These are phyloP conservation scores for Drosophila subobscura DNA, from an alignment of 1,140 invertebrate species.

Conservation along the genomic window DNA sequence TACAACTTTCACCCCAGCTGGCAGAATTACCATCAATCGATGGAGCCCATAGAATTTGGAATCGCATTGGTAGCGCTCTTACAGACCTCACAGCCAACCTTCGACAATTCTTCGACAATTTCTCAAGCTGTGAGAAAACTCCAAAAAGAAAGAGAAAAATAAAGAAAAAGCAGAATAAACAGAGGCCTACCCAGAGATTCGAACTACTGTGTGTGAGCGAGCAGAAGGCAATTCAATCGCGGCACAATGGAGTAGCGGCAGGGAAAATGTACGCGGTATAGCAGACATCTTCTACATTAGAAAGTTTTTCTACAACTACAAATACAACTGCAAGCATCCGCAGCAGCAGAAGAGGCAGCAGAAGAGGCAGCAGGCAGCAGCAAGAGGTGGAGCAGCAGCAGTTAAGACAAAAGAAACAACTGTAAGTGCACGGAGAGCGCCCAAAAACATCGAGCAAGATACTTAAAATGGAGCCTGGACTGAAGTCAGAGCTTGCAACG, in stretches of 20 bases:
- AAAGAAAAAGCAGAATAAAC: slow-evolving; percentile 31
- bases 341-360: slow-evolving; percentile 1
- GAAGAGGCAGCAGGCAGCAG: slow-evolving; percentile 18
- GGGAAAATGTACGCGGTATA: slow-evolving; percentile 38
- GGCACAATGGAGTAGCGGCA: slow-evolving; percentile 25
- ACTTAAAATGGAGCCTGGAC: slow-evolving; percentile 52
- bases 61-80: slow-evolving; percentile 5
- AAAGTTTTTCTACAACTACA: slow-evolving; percentile 65
- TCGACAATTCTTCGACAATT: slow-evolving; percentile 47
- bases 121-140: slow-evolving; percentile 64
- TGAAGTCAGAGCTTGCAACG: slow-evolving; percentile 62
- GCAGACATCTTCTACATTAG: slow-evolving; percentile 76
- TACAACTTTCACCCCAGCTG: slow-evolving; percentile 63
- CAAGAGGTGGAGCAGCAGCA: slow-evolving; percentile 19
- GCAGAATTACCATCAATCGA: slow-evolving; percentile 58
- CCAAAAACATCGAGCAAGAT: slow-evolving; percentile 36
- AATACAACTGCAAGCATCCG: slow-evolving; percentile 27
- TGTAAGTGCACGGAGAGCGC: slow-evolving; percentile 59
- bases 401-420: slow-evolving; percentile 69
- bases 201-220: slow-evolving; percentile 46
- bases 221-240: slow-evolving; percentile 58
- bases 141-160: slow-evolving; percentile 59
- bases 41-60: slow-evolving; percentile 27
- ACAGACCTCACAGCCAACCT: slow-evolving; percentile 31
- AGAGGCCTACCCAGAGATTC: slow-evolving; percentile 49